phyloP scores from a whole-genome alignment of 1,140 invertebrate species.

The Capitella teleta region DNA sequence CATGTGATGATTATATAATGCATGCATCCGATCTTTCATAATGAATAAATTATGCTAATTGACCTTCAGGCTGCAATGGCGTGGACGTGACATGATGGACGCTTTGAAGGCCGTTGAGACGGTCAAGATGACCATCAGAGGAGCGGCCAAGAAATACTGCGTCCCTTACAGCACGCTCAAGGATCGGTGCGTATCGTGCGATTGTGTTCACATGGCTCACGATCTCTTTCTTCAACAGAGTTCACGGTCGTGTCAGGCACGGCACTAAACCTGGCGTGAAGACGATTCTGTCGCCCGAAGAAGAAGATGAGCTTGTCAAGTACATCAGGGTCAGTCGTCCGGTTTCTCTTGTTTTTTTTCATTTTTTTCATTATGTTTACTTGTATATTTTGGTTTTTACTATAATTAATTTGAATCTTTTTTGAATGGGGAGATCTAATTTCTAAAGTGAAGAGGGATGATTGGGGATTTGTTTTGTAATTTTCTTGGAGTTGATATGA shows the following conservation, averaged over 20 bases:
- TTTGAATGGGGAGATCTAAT: too few relatives aligned
- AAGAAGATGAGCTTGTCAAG: constrained; percentile 14
- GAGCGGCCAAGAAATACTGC: constrained; percentile 15
- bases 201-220: too few relatives aligned
- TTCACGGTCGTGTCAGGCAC: constrained; percentile 10
- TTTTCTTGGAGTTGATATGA: too few relatives aligned
- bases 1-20: background rate
- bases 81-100: constrained; percentile 14
- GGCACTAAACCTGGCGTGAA: constrained; percentile 15
- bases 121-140: constrained; percentile 15
- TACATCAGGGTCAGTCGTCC: constrained; percentile 9
- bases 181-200: too few relatives aligned
- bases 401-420: too few relatives aligned
- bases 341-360: background rate
- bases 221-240: too few relatives aligned
- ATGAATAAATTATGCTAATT: background rate
- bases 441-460: too few relatives aligned
- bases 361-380: too few relatives aligned
- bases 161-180: constrained; percentile 18
- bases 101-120: constrained; percentile 16
- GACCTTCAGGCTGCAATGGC: constrained; percentile 12
- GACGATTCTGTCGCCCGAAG: constrained; percentile 12
- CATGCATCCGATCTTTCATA: background rate
- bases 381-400: too few relatives aligned
- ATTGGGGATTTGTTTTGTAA: too few relatives aligned